Evolutionary conservation across 2,113 vertebrate species (phyloP).

Genomic region (Ardeotis arabs): DNA sequence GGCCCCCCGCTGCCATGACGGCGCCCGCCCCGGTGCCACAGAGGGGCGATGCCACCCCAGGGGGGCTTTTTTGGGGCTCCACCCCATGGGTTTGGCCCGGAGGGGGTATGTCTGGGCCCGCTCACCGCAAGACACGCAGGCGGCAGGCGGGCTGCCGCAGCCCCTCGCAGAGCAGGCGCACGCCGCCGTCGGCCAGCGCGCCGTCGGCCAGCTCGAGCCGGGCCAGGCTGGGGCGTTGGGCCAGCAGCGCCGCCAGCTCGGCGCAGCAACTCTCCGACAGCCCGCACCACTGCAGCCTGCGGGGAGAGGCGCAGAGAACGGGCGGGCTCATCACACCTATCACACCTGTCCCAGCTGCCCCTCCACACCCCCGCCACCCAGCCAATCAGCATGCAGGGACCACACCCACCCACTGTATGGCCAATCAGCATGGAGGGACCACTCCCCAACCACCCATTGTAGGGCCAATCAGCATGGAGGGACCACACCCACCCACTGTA

Average conservation of each 20-base stretch:
- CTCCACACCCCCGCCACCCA: too few relatives aligned
- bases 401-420: neutral
- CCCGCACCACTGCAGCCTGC: conserved; percentile 20
- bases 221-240: neutral
- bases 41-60: rapidly evolving
- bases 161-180: conserved; percentile 18
- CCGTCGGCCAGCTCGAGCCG: neutral
- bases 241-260: neutral
- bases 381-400: too few relatives aligned
- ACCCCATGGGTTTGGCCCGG: rapidly evolving
- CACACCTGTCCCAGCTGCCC: neutral
- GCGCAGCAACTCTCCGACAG: neutral
- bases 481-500: neutral
- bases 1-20: rapidly evolving
- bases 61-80: too few relatives aligned
- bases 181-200: rapidly evolving
- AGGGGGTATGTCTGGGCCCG: too few relatives aligned
- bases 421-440: too few relatives aligned
- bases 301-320: rapidly evolving
- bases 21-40: neutral
- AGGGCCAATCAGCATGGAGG: neutral
- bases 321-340: neutral
- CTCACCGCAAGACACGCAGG: conserved; percentile 12
- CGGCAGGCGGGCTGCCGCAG: neutral
- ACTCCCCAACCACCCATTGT: too few relatives aligned